Evolutionary conservation across 2,113 vertebrate species (phyloP).

Genomic region (Vicugna pacos): DNA sequence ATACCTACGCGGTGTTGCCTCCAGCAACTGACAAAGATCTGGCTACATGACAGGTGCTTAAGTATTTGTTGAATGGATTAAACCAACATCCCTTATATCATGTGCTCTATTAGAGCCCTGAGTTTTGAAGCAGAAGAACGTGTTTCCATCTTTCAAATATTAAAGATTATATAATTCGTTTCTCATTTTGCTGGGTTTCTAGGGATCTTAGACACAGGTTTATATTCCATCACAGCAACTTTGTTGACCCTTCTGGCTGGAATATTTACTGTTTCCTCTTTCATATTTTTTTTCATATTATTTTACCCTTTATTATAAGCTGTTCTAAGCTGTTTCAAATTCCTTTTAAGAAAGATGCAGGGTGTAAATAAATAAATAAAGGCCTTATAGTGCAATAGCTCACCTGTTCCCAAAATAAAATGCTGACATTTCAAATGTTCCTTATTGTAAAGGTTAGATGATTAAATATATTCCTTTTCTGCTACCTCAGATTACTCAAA

Average conservation of each 20-base stretch:
- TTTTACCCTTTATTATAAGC: slow-evolving; percentile 68
- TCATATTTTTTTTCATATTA: background rate
- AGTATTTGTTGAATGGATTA: slow-evolving; percentile 14
- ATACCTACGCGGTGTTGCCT: background rate
- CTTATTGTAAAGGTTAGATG: slow-evolving; percentile 79
- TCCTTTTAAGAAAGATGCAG: slow-evolving; percentile 52
- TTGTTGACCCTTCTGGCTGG: slow-evolving; percentile 43
- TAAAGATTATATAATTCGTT: slow-evolving; percentile 26
- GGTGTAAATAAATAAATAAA: slow-evolving; percentile 78
- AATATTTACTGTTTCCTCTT: slow-evolving; percentile 54
- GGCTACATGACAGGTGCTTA: background rate
- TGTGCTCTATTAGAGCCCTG: background rate
- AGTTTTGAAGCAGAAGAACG: slow-evolving; percentile 23
- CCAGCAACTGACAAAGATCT: background rate
- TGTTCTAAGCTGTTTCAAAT: slow-evolving; percentile 65
- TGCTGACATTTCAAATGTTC: slow-evolving; percentile 80
- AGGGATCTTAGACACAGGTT: slow-evolving; percentile 28
- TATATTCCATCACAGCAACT: background rate
- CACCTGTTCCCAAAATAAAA: slow-evolving; percentile 79
- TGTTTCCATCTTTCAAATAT: slow-evolving; percentile 25
- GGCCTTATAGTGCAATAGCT: slow-evolving; percentile 59
- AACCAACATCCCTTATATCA: background rate
- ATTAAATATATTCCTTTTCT: slow-evolving; percentile 79
- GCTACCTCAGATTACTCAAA: slow-evolving; percentile 77
- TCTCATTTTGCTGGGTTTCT: background rate